phyloP scores from a whole-genome alignment of 2,113 vertebrate species.

The Mormyrus lacerda region DNA sequence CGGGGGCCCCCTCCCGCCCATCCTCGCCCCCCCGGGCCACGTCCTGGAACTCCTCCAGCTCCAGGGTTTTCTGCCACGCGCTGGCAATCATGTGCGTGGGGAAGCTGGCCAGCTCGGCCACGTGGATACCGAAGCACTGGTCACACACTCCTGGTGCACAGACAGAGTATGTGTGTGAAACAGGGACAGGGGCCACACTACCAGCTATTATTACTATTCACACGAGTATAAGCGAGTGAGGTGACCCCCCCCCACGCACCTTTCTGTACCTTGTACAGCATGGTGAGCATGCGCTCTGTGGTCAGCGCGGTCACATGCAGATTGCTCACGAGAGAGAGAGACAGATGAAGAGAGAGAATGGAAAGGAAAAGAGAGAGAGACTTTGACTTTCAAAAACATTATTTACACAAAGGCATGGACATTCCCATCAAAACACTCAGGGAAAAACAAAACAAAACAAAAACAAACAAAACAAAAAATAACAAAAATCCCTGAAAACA shows the following conservation, averaged over 20 bases:
- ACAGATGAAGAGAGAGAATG: too few relatives aligned
- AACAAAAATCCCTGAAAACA: too few relatives aligned
- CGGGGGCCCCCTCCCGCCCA: conserved; percentile 59
- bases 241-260: conserved; percentile 53
- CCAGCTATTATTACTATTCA: background rate
- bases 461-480: too few relatives aligned
- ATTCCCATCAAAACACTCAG: too few relatives aligned
- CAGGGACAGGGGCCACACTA: background rate
- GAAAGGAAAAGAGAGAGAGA: too few relatives aligned
- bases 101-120: conserved; percentile 88
- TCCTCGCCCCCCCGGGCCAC: conserved; percentile 45
- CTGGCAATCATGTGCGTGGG: conserved; percentile 80
- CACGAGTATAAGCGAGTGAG: background rate
- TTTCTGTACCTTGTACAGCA: conserved; percentile 89
- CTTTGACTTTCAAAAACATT: too few relatives aligned
- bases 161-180: background rate
- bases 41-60: conserved; percentile 92
- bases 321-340: conserved; percentile 85
- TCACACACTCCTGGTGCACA: conserved; percentile 78
- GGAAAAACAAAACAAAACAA: too few relatives aligned
- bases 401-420: too few relatives aligned
- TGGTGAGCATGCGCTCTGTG: conserved; percentile 75
- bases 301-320: conserved; percentile 92
- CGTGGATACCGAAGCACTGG: conserved; percentile 97
- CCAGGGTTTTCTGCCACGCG: conserved; percentile 83